phyloP scores from a whole-genome alignment of 2,797 vertebrate species.

The Argya squamiceps region DNA sequence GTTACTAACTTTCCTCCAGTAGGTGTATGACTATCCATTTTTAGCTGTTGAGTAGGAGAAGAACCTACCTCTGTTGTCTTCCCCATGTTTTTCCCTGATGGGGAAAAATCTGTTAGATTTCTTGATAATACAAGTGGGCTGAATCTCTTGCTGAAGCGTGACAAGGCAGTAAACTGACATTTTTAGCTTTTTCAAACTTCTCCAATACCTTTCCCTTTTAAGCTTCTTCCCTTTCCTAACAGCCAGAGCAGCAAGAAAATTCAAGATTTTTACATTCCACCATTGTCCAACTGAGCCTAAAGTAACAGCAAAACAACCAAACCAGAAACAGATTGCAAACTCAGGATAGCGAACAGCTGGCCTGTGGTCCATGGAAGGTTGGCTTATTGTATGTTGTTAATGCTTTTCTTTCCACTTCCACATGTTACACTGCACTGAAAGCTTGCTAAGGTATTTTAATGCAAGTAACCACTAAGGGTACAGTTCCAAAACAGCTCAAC shows the following conservation, averaged over 20 bases:
- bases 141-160: not conserved
- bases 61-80: slow-evolving; percentile 17
- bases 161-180: not conserved
- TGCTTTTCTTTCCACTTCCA: slow-evolving; percentile 13
- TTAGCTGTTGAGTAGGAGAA: slow-evolving; percentile 24
- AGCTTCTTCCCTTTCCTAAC: not conserved
- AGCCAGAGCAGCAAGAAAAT: not conserved
- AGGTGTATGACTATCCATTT: slow-evolving; percentile 5
- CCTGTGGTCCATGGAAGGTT: not conserved
- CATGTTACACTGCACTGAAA: not conserved
- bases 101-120: slow-evolving; percentile 8
- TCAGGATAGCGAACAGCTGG: not conserved
- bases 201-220: not conserved
- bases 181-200: not conserved
- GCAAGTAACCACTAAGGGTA: not conserved
- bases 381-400: not conserved
- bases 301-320: slow-evolving; percentile 35
- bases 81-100: not conserved
- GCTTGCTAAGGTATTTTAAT: not conserved
- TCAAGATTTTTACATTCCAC: not conserved
- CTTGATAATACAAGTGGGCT: not conserved
- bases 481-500: not conserved
- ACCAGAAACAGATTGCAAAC: slow-evolving; percentile 22
- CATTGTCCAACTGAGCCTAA: not conserved
- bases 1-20: not conserved